Evolutionary conservation across 2,797 vertebrate genomes (phyloP).

Genomic region (Catharus ustulatus): DNA sequence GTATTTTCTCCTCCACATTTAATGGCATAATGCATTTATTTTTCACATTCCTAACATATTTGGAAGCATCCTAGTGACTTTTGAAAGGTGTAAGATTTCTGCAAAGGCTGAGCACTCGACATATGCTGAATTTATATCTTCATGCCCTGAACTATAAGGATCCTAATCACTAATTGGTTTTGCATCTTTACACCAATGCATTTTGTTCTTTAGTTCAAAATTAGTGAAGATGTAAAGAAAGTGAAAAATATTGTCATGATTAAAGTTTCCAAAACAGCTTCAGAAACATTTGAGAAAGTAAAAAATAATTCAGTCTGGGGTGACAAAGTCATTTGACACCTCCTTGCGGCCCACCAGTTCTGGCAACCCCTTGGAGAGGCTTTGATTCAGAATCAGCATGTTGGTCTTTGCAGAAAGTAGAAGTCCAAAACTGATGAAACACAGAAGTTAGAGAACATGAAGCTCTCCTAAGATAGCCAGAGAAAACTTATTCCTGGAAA

Average conservation of each 20-base stretch:
- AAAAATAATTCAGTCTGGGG: neutral
- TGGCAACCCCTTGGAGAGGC: neutral
- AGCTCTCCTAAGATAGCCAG: neutral
- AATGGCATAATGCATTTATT: neutral
- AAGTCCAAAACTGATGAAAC: neutral
- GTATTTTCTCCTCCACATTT: neutral
- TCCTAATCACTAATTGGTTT: neutral
- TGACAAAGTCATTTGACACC: neutral
- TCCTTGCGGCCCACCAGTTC: neutral
- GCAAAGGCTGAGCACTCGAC: neutral
- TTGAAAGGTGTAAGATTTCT: neutral
- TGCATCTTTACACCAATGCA: neutral
- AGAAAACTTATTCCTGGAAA: neutral
- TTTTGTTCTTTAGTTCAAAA: neutral
- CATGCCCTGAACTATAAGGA: neutral
- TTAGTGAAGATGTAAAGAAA: neutral
- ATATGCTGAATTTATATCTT: neutral
- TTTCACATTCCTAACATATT: neutral
- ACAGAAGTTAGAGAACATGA: neutral
- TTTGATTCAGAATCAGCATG: neutral
- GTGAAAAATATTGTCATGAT: neutral
- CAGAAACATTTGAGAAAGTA: neutral
- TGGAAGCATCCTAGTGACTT: neutral
- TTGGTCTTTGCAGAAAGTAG: neutral
- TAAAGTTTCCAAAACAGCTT: neutral